Evolutionary conservation across 2,888 invertebrate species (phyloP).

Genomic region (Agriopis leucophaearia): DNA sequence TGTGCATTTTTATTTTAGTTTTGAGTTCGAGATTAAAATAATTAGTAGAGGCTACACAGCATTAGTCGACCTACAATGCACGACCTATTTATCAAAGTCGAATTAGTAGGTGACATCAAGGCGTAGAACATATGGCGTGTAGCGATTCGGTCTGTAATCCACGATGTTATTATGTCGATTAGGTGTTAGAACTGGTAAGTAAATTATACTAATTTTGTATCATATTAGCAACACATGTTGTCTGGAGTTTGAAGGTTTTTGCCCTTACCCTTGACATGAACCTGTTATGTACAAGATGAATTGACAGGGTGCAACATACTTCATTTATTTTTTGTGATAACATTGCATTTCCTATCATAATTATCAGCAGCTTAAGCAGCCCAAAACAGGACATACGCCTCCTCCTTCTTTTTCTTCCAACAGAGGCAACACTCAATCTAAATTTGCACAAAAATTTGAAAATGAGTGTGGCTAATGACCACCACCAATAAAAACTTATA

Average conservation of each 20-base stretch:
- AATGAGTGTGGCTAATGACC: too few relatives aligned
- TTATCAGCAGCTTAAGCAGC: too few relatives aligned
- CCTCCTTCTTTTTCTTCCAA: too few relatives aligned
- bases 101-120: constrained; percentile 79
- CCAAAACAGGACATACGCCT: too few relatives aligned
- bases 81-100: constrained; percentile 79
- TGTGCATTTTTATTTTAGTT: neutral
- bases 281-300: too few relatives aligned
- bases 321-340: too few relatives aligned
- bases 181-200: constrained; percentile 64
- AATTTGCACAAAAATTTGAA: too few relatives aligned
- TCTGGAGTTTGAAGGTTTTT: neutral
- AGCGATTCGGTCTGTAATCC: constrained; percentile 59
- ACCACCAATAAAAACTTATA: too few relatives aligned
- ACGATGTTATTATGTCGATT: constrained; percentile 73
- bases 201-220: constrained; percentile 70
- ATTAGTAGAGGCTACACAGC: constrained; percentile 42
- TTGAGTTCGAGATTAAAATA: constrained; percentile 36
- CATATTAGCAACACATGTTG: constrained; percentile 51
- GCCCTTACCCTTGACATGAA: too few relatives aligned
- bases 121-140: constrained; percentile 77
- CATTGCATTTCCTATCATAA: too few relatives aligned
- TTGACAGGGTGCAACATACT: too few relatives aligned
- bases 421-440: too few relatives aligned
- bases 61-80: constrained; percentile 65